Evolutionary conservation across 2,113 vertebrate genomes (phyloP).

Genomic region (Spheniscus mendiculus): DNA sequence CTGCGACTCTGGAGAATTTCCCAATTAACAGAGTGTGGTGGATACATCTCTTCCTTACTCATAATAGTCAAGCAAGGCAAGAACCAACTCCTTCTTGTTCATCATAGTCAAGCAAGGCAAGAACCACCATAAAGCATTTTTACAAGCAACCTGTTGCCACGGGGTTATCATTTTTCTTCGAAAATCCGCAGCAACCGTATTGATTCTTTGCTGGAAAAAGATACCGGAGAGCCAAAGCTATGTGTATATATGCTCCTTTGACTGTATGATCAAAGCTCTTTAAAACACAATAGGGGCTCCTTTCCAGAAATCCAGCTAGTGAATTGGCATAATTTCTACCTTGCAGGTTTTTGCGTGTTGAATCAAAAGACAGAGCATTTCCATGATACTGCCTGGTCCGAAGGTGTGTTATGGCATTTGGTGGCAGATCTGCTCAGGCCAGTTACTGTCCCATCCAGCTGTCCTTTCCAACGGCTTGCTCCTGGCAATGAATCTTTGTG

Average conservation of each 20-base stretch:
- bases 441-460: neutral
- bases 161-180: neutral
- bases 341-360: slow-evolving; percentile 32
- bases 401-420: neutral
- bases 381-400: neutral
- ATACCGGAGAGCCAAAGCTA: neutral
- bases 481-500: neutral
- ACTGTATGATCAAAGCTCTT: neutral
- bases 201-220: neutral
- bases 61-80: neutral
- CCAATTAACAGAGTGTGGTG: too few species aligned
- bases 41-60: neutral
- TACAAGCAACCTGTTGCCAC: neutral
- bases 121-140: neutral
- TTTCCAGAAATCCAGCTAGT: slow-evolving; percentile 36
- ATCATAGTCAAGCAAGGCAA: neutral
- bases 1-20: neutral
- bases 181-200: neutral
- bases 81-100: neutral
- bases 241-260: neutral
- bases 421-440: neutral
- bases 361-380: slow-evolving; percentile 31
- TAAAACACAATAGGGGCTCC: slow-evolving; percentile 3
- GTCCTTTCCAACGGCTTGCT: neutral
- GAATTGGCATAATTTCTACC: slow-evolving; percentile 20